phyloP scores from a whole-genome alignment of 2,888 invertebrate species.

The Synanthedon tipuliformis region DNA sequence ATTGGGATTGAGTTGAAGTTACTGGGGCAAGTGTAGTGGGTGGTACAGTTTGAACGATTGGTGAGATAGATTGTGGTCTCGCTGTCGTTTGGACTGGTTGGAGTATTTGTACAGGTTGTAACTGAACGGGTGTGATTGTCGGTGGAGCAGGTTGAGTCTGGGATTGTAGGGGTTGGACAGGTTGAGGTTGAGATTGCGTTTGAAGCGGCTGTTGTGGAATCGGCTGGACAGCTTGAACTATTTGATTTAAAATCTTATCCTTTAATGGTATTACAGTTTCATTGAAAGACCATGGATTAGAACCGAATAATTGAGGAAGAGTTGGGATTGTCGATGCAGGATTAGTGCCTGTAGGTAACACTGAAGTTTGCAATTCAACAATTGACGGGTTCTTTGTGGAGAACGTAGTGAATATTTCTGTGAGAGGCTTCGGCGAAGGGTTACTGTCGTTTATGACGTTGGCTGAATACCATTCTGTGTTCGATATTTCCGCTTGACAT shows the following conservation, averaged over 20 bases:
- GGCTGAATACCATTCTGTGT: constrained; percentile 51
- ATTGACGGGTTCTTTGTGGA: constrained; percentile 38
- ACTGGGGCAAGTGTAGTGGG: neutral
- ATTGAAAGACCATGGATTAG: neutral
- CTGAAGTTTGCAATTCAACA: constrained; percentile 11
- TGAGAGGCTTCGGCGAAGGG: constrained; percentile 48
- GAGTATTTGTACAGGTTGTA: constrained; percentile 1
- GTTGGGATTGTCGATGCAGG: neutral
- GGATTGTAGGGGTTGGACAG: neutral
- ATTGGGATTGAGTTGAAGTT: constrained; percentile 2
- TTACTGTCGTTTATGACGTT: constrained; percentile 47
- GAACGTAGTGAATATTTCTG: constrained; percentile 49
- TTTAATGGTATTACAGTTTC: neutral
- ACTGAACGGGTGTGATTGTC: constrained; percentile 2
- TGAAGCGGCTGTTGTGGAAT: constrained; percentile 1
- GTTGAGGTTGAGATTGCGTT: constrained; percentile 2
- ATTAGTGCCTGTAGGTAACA: constrained; percentile 1
- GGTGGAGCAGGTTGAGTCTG: neutral
- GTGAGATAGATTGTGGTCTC: constrained; percentile 1
- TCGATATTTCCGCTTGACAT: constrained; percentile 47
- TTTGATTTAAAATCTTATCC: neutral
- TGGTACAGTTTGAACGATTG: neutral
- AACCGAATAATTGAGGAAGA: neutral
- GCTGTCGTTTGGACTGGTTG: neutral
- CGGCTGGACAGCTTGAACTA: neutral